Evolutionary conservation across 2,888 invertebrate genomes (phyloP).

Genomic region (Drosophila kambysellisi): DNA sequence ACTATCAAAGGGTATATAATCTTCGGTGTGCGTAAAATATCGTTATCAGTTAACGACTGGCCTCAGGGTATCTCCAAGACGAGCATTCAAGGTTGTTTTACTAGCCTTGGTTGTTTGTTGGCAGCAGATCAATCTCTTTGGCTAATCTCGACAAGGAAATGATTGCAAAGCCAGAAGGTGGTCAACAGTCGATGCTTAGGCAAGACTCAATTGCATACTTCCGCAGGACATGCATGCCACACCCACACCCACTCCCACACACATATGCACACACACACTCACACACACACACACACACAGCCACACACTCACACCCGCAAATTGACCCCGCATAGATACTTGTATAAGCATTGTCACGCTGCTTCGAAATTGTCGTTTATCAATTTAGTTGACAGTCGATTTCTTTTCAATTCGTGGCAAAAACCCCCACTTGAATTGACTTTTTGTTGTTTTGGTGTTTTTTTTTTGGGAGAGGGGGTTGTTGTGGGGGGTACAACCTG

Average conservation of each 20-base stretch:
- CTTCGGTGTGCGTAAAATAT: constrained; percentile 2
- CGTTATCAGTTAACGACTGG: neutral
- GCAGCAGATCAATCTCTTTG: constrained; percentile 61
- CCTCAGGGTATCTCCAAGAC: neutral
- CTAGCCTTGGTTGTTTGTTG: constrained; percentile 9
- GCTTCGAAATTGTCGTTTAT: constrained; percentile 74
- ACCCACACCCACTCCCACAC: constrained; percentile 11
- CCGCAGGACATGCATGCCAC: constrained; percentile 38
- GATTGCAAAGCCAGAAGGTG: constrained; percentile 47
- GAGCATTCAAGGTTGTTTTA: neutral
- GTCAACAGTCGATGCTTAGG: constrained; percentile 26
- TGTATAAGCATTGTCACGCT: constrained; percentile 61
- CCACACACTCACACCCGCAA: neutral
- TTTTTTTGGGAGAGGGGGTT: neutral
- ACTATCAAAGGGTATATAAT: neutral
- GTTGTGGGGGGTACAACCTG: constrained; percentile 34
- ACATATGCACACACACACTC: neutral
- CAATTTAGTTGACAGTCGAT: constrained; percentile 83
- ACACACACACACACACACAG: constrained; percentile 1
- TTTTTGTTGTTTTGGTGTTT: constrained; percentile 43
- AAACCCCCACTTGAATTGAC: constrained; percentile 62
- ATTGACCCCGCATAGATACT: constrained; percentile 22
- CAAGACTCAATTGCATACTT: constrained; percentile 63
- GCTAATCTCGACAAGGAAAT: constrained; percentile 71
- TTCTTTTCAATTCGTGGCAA: constrained; percentile 76